Conservation (phyloP, 2,113 vertebrate species). For the Monopterus albus region DNA sequence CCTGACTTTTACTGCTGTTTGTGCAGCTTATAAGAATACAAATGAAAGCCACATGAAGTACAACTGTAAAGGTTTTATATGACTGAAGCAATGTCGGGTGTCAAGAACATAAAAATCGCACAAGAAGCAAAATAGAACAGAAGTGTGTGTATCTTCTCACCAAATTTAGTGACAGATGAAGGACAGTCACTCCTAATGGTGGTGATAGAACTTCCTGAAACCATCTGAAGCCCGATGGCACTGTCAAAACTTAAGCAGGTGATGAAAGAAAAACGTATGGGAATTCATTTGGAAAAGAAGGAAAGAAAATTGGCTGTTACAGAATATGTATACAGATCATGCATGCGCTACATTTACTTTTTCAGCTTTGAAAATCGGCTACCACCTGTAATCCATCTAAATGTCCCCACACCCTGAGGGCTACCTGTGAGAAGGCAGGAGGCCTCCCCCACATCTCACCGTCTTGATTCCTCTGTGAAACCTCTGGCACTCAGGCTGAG, state of each 20-base stretch:
- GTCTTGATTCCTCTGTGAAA: constrained; percentile 39
- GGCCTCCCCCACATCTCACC: constrained; percentile 15
- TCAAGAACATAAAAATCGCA: constrained; percentile 7
- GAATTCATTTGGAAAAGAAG: neutral
- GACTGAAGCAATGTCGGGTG: constrained; percentile 27
- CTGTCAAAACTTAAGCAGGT: constrained; percentile 86
- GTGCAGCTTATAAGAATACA: constrained; percentile 45
- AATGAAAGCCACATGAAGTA: constrained; percentile 59
- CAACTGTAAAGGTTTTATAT: constrained; percentile 27
- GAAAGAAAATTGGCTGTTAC: constrained; percentile 19
- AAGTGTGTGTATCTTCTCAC: constrained; percentile 78
- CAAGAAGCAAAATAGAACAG: constrained; percentile 1
- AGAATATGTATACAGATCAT: constrained; percentile 15
- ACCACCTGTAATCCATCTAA: constrained; percentile 50
- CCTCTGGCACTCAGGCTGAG: constrained; percentile 38
- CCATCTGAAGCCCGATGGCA: constrained; percentile 89
- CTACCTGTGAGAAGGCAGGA: constrained; percentile 47
- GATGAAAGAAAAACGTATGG: constrained; percentile 46
- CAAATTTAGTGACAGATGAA: constrained; percentile 87
- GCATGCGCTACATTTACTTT: constrained; percentile 18
- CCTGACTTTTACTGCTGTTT: constrained; percentile 47
- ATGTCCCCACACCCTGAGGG: constrained; percentile 58
- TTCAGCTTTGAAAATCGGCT: constrained; percentile 41
- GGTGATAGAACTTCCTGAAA: constrained; percentile 72
- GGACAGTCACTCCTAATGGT: constrained; percentile 87